Evolutionary conservation across 2,113 vertebrate genomes (phyloP).

Genomic region (Nesoenas mayeri): DNA sequence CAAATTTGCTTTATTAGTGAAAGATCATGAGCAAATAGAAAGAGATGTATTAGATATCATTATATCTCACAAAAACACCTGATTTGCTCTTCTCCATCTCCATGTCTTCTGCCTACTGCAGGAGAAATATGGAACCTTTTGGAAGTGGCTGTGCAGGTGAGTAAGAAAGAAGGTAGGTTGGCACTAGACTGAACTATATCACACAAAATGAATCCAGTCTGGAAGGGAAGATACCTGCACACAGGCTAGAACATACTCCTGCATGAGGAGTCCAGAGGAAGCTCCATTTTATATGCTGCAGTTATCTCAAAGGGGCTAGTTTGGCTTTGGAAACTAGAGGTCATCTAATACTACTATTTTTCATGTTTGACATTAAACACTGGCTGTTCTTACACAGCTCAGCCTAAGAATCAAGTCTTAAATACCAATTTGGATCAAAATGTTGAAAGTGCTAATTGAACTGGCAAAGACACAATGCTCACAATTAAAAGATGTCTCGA

Average conservation of each 20-base stretch:
- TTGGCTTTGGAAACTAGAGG: not conserved
- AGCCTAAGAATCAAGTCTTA: not conserved
- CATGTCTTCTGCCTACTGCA: not conserved
- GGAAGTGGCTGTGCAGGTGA: not conserved
- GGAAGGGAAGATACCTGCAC: not conserved
- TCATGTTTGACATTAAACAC: not conserved
- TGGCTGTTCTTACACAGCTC: not conserved
- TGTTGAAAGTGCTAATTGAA: not conserved
- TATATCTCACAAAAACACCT: not conserved
- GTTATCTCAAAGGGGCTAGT: not conserved
- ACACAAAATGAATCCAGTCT: not conserved
- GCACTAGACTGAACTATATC: not conserved
- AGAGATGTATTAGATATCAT: not conserved
- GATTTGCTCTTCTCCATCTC: not conserved
- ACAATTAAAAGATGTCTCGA: constrained; percentile 8
- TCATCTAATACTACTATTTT: not conserved
- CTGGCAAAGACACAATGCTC: not conserved
- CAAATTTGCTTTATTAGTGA: not conserved
- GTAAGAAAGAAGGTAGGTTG: not conserved
- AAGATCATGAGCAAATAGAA: not conserved
- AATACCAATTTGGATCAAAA: not conserved
- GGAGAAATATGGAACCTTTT: not conserved
- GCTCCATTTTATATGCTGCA: not conserved
- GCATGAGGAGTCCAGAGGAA: not conserved
- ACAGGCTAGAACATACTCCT: not conserved